Percentiles rank a stretch among this genome's conserved stretches.
These are phyloP conservation scores for Pagetopsis macropterus DNA, from an alignment of 2,797 vertebrate species.

Conservation along the genomic window DNA sequence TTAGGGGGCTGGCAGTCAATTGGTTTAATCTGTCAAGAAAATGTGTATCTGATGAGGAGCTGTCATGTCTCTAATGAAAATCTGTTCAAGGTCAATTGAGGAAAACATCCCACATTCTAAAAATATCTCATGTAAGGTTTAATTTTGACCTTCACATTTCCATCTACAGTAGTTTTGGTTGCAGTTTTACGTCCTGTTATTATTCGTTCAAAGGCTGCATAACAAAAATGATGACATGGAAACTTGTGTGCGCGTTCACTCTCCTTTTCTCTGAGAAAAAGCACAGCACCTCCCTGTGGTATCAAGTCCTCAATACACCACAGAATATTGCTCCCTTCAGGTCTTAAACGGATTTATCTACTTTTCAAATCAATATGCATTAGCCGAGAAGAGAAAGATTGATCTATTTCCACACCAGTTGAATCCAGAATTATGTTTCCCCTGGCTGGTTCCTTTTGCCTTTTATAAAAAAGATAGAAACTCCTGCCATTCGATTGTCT, in stretches of 20 bases:
- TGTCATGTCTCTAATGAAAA: too few species aligned
- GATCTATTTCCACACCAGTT: background rate
- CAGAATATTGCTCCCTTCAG: background rate
- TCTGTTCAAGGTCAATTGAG: too few species aligned
- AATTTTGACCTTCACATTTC: too few species aligned
- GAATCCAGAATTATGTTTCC: slow-evolving; percentile 1
- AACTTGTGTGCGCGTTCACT: background rate
- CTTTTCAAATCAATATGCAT: slow-evolving; percentile 29
- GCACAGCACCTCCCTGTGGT: slow-evolving; percentile 41
- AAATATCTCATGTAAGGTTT: too few species aligned
- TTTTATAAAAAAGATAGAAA: slow-evolving; percentile 20
- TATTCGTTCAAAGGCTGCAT: background rate
- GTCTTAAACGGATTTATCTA: background rate
- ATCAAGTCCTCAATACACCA: slow-evolving; percentile 11
- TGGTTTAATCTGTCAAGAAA: background rate
- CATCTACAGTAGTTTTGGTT: too few species aligned
- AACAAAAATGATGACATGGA: slow-evolving; percentile 3
- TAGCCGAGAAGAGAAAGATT: slow-evolving; percentile 26
- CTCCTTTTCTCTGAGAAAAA: background rate
- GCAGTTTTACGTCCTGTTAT: background rate
- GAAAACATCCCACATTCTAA: too few species aligned
- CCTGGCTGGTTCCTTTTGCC: slow-evolving; percentile 26
- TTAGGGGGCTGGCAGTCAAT: background rate
- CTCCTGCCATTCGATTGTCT: slow-evolving; percentile 66
- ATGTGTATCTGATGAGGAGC: too few species aligned